Conservation (phyloP, 2,797 vertebrate genomes). For the Chelon auratus region DNA sequence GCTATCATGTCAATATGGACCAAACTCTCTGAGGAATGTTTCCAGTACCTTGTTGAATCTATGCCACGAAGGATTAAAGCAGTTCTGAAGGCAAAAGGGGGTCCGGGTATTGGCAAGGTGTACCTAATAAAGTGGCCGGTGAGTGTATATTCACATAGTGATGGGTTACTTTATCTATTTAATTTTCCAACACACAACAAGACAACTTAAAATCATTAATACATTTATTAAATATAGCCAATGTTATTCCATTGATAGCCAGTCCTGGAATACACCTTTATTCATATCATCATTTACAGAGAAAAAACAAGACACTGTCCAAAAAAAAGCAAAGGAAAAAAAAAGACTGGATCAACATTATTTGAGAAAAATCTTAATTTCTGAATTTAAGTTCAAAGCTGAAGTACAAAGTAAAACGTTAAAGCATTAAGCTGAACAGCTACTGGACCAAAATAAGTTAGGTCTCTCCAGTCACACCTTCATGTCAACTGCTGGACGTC, state of each 20-base stretch:
- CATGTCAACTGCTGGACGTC: constrained; percentile 22
- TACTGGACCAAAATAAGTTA: constrained; percentile 54
- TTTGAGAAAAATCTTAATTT: constrained; percentile 64
- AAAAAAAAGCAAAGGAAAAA: constrained; percentile 50
- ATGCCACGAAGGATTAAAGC: too few species aligned
- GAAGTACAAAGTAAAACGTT: constrained; percentile 58
- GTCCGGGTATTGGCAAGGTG: too few species aligned
- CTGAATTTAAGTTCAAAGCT: constrained; percentile 59
- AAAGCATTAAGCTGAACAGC: constrained; percentile 49
- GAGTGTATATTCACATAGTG: neutral
- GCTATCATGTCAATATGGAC: too few species aligned
- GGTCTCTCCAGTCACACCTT: constrained; percentile 16
- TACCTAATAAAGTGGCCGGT: too few species aligned
- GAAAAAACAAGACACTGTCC: constrained; percentile 39
- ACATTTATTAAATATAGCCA: constrained; percentile 75
- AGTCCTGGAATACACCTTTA: constrained; percentile 76
- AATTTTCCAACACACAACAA: constrained; percentile 6
- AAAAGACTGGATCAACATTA: constrained; percentile 69
- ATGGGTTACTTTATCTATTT: neutral
- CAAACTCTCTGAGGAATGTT: too few species aligned
- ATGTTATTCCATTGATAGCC: constrained; percentile 64
- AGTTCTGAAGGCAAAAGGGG: too few species aligned
- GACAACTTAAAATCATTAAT: constrained; percentile 41
- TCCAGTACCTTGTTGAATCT: too few species aligned
- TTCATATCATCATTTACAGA: constrained; percentile 72